phyloP scores from a whole-genome alignment of 92 coral and sea anemone genomes.

The Palythoa grandiflora region DNA sequence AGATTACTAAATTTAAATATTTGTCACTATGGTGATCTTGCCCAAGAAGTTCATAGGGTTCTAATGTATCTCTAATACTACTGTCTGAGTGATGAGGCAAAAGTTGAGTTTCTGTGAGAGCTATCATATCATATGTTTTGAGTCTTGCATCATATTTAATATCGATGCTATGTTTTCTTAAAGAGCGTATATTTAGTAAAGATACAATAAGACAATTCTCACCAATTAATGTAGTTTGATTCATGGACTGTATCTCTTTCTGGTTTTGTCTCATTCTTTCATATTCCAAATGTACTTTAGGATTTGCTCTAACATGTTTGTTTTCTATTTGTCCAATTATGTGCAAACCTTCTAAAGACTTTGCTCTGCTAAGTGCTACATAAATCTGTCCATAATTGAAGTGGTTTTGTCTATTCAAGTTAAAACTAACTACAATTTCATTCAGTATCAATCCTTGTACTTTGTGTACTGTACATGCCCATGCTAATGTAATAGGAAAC shows the following conservation, averaged over 20 bases:
- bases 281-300: slow-evolving; percentile 2
- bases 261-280: slow-evolving; percentile 3
- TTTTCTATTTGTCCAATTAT: neutral
- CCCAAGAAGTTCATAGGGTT: slow-evolving; percentile 36
- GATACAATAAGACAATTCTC: slow-evolving; percentile 13
- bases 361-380: slow-evolving; percentile 2
- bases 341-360: neutral
- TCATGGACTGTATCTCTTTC: neutral
- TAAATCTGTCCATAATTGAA: neutral
- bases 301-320: neutral
- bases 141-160: slow-evolving; percentile 44
- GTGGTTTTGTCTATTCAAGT: neutral
- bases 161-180: slow-evolving; percentile 61
- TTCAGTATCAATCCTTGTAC: neutral
- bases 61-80: slow-evolving; percentile 24
- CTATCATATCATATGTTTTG: slow-evolving; percentile 50
- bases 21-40: slow-evolving; percentile 41
- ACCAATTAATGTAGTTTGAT: neutral
- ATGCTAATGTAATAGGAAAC: neutral
- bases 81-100: slow-evolving; percentile 21
- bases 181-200: slow-evolving; percentile 59
- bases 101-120: slow-evolving; percentile 12
- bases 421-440: neutral
- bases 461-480: too few species aligned
- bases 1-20: slow-evolving; percentile 49